Conservation (phyloP, 35 echinoderm and acorn worm species). For the Patiria miniata region DNA sequence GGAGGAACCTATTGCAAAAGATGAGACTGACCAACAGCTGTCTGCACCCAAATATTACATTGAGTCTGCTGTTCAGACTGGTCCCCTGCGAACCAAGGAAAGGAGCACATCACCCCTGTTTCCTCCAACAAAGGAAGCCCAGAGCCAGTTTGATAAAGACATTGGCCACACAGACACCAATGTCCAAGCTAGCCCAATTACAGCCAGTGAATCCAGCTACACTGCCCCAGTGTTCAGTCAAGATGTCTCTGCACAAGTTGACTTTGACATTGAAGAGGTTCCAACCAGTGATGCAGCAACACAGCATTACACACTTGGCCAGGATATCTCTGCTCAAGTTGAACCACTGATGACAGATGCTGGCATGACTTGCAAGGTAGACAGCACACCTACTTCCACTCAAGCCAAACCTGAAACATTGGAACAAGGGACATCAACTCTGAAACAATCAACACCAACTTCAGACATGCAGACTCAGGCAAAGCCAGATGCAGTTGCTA, state of each 20-base stretch:
- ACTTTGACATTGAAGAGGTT: background rate
- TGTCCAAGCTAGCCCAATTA: background rate
- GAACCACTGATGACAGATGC: slow-evolving; percentile 31
- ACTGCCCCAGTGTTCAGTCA: background rate
- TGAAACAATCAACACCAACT: background rate
- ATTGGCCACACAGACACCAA: background rate
- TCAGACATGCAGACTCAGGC: slow-evolving; percentile 43
- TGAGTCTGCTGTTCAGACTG: slow-evolving; percentile 12
- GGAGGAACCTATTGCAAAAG: background rate
- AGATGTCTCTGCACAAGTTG: slow-evolving; percentile 19
- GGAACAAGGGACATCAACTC: slow-evolving; percentile 38
- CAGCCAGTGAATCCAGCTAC: background rate
- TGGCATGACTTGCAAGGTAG: background rate
- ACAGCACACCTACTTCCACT: slow-evolving; percentile 14
- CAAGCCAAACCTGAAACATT: slow-evolving; percentile 40
- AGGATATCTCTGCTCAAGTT: slow-evolving; percentile 31
- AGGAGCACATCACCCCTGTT: slow-evolving; percentile 14
- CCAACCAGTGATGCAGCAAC: background rate
- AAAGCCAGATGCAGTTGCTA: background rate
- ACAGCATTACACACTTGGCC: background rate
- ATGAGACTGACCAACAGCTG: background rate
- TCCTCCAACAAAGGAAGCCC: background rate
- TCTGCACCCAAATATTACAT: background rate
- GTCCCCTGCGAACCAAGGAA: background rate
- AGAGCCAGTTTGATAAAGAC: slow-evolving; percentile 1